A percentile compares a stretch with the other conserved stretches of the same genome.
Conservation (phyloP, 1,140 invertebrate species). For the Aethina tumida region DNA sequence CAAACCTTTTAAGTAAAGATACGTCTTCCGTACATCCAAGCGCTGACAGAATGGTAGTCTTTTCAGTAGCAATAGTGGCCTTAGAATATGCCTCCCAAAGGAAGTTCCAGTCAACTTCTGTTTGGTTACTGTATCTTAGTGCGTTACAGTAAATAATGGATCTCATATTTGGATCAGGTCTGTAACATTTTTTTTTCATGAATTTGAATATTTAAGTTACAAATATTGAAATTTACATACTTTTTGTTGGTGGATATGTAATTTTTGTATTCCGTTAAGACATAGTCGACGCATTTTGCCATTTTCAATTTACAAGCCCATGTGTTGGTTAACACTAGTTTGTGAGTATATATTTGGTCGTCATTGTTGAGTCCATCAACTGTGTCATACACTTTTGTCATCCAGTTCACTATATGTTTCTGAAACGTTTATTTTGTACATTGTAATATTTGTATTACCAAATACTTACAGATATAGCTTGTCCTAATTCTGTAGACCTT, state of each 20-base stretch:
- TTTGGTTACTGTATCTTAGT: slow-evolving; percentile 33
- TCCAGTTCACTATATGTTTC: slow-evolving; percentile 8
- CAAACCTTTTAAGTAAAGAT: slow-evolving; percentile 35
- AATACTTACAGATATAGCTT: slow-evolving; percentile 11
- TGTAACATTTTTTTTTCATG: slow-evolving; percentile 12
- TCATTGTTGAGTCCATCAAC: slow-evolving; percentile 15
- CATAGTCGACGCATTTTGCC: slow-evolving; percentile 36
- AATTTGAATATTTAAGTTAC: neutral
- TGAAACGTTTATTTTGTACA: slow-evolving; percentile 6
- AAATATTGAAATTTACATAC: slow-evolving; percentile 11
- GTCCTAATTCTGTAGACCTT: slow-evolving; percentile 9
- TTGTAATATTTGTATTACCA: slow-evolving; percentile 4
- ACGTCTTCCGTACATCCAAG: slow-evolving; percentile 47
- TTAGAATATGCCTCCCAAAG: slow-evolving; percentile 40
- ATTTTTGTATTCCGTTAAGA: slow-evolving; percentile 27
- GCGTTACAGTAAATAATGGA: slow-evolving; percentile 48
- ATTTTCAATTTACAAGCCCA: slow-evolving; percentile 43
- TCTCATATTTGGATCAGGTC: slow-evolving; percentile 44
- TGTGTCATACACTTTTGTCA: slow-evolving; percentile 10
- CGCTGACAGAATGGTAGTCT: slow-evolving; percentile 44
- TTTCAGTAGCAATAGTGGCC: slow-evolving; percentile 43
- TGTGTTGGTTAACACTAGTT: slow-evolving; percentile 34
- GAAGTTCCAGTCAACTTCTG: slow-evolving; percentile 36
- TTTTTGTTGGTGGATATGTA: slow-evolving; percentile 12
- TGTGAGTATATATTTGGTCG: slow-evolving; percentile 33